Base-by-base conservation (phyloP, 2,113 vertebrate genomes). In the Pterocles gutturalis region DNA sequence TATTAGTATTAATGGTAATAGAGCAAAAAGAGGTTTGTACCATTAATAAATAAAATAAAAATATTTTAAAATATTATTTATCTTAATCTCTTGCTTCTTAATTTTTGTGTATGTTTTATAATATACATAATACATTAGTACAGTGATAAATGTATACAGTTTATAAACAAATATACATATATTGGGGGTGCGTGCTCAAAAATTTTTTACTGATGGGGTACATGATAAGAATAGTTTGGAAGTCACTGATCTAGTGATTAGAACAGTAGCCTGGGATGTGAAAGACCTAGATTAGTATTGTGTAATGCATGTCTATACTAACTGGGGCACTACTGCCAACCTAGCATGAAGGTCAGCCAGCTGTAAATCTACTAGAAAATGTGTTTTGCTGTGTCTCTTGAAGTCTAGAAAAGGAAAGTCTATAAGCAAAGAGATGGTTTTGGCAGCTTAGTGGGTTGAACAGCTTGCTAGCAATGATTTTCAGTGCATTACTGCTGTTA, bases 181-280 rank as follows among this genome's bases (percentile, higher is more conserved):
- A 18, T 29, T 0, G 2, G n/a, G 15, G 2, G 16, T 29, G 9
- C 1, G 0, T 53, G 13, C 28, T 53, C 4, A 46, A 43, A 41
- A 33, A 9, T 28, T 31, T 31, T 64, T 78, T 36, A 41, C 53
- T 33, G 20, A 24, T 66, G n/a, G 2, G 14, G 3, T 65, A 29
- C 8, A 8, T 1, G 1, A 18, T 46, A 65, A 54, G 26, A 66
- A 60, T 14, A 25, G 20, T 72, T 78, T 54, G n/a, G n/a, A 53
- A 26, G 9, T 58, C 29, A 24, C 12, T 19, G 25, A 3, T 81
- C 55, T 54, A 7, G 13, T 55, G 41, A 49, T 72, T 60, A 70
- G 28, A 90, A 45, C 31, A 24, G 57, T 53, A 46, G 14, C 19
- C 43, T 62, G n/a, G 17, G 17, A 53, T 33, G 6, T 36, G 25